Conservation (phyloP, 64 coral and sea anemone genomes). For the Porites australiensis region DNA sequence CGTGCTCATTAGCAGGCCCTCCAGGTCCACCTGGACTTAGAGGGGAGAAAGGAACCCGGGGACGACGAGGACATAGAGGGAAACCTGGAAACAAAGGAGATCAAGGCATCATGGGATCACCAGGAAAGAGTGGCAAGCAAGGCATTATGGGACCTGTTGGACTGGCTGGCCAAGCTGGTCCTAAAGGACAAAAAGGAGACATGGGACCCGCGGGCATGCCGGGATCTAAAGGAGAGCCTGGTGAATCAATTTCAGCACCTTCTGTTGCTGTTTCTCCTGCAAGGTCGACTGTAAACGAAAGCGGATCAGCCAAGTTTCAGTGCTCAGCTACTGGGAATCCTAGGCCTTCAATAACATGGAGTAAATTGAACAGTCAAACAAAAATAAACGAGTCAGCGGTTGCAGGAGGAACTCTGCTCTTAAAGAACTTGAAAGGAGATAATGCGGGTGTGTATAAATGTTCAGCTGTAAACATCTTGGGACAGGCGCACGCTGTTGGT, state of each 20-base stretch:
- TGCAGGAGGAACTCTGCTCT: not conserved
- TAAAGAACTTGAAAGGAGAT: constrained; percentile 22
- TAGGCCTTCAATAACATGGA: constrained; percentile 53
- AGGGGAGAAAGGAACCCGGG: not conserved
- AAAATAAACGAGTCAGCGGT: not conserved
- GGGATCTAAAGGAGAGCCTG: constrained; percentile 32
- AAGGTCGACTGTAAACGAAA: constrained; percentile 24
- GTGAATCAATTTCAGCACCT: constrained; percentile 9
- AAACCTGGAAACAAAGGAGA: constrained; percentile 26
- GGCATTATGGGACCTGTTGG: constrained; percentile 13
- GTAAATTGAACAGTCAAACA: constrained; percentile 46
- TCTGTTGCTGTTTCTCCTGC: constrained; percentile 25
- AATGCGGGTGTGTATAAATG: constrained; percentile 52
- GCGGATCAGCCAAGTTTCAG: not conserved
- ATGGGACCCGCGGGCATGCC: constrained; percentile 28
- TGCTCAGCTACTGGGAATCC: constrained; percentile 65
- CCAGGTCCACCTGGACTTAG: not conserved
- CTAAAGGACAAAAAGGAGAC: constrained; percentile 32
- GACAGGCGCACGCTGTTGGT: not conserved
- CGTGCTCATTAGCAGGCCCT: not conserved
- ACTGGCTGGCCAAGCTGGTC: not conserved
- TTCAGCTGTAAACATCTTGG: constrained; percentile 25
- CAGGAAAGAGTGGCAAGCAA: constrained; percentile 20
- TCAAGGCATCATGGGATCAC: constrained; percentile 19
- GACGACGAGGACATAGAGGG: constrained; percentile 6